Evolutionary conservation across 1,140 invertebrate species (phyloP).

Genomic region (Trypoxylus dichotomus): DNA sequence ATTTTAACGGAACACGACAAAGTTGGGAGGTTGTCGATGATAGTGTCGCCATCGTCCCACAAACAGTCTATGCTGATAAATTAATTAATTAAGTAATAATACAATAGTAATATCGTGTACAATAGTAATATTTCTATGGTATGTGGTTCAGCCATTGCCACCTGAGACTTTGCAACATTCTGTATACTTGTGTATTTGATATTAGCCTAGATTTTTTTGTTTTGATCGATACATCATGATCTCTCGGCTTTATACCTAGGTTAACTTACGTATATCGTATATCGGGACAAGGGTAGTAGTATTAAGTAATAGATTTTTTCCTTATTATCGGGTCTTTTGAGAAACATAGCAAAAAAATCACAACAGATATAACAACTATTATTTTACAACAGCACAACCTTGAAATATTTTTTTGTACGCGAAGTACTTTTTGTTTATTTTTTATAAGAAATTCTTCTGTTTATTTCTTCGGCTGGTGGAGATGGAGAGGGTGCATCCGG

Average conservation of each 20-base stretch:
- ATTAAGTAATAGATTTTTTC: conserved; percentile 27
- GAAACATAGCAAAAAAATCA: conserved; percentile 51
- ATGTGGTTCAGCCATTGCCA: conserved; percentile 46
- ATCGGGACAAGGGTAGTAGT: conserved; percentile 41
- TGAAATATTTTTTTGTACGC: conserved; percentile 48
- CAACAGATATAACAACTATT: conserved; percentile 52
- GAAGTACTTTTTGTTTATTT: conserved; percentile 43
- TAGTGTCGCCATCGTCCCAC: conserved; percentile 3
- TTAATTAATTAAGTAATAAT: conserved; percentile 29
- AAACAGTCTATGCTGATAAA: conserved; percentile 36
- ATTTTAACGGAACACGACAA: conserved; percentile 9
- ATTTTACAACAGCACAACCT: conserved; percentile 53
- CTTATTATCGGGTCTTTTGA: conserved; percentile 36
- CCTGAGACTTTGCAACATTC: conserved; percentile 52
- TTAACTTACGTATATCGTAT: conserved; percentile 53
- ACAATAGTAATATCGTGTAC: conserved; percentile 34
- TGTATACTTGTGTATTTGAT: conserved; percentile 53
- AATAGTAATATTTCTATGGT: conserved; percentile 36
- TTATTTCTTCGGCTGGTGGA: conserved; percentile 28
- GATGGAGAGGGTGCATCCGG: conserved; percentile 29
- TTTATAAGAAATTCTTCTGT: conserved; percentile 34
- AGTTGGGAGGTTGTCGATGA: neutral
- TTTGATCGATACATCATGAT: conserved; percentile 27
- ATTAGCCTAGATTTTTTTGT: conserved; percentile 34
- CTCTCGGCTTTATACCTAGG: conserved; percentile 39